Base-by-base conservation (phyloP, 1,140 invertebrate genomes). In the Babylonia areolata region DNA sequence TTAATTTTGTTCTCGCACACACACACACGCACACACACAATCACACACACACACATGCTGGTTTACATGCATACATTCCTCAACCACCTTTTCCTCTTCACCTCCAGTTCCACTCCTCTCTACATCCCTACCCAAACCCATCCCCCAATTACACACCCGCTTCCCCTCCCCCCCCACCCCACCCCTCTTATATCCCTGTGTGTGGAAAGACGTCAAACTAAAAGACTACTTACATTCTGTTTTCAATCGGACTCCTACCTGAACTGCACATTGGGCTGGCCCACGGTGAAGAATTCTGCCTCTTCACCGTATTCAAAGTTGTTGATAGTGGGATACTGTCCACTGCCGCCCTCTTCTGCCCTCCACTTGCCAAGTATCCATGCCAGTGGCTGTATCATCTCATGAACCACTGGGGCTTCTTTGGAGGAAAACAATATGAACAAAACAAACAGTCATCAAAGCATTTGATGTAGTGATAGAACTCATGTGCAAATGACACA, bases 311-410 rank as follows among this genome's bases (percentile, higher is more conserved):
- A 97, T 31, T 90, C 90, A 81, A 96, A 96, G 3, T 95, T 92
- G 80, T 95, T 93, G 73, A 96, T 95, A 28, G 95, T 96, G 1
- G 96, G 96, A 91, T 95, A 96, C 58, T 92, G 89, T 15, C 96
- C 96, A 42, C 89, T 84, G 0, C 95, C 96, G 33, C 85, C 80
- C 37, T 85, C 78, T 75, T 95, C 92, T 1, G 95, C 95, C 82
- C 88, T 89, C 96, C 96, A 96, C 79, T 92, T 95, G 9, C 96
- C 96, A 79, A 95, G 91, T n/a, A 96, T 91, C 95, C 96, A 96
- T 3, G 93, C 91, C 79, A 96, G 89, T 11, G 95, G 94, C 84
- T 94, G 94, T 11, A 96, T 35, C 73, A 81, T 78, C 2, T 88
- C 87, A 85, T 90, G 86, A 37, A 86, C 81, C 75, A n/a, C n/a